phyloP scores from a whole-genome alignment of 2,888 invertebrate species.

The Sturmia bella region DNA sequence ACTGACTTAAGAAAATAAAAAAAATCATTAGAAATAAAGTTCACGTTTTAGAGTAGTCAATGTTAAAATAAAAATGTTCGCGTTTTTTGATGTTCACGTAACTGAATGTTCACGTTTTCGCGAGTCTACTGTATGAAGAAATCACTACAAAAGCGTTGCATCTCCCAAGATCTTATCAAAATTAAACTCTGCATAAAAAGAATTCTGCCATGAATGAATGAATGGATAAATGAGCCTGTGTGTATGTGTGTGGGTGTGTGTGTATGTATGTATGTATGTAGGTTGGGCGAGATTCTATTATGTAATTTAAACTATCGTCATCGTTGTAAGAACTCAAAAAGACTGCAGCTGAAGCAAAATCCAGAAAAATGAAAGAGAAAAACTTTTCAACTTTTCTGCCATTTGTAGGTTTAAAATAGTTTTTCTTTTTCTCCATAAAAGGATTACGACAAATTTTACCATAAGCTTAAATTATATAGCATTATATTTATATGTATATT shows the following conservation, averaged over 20 bases:
- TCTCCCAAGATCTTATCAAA: no score
- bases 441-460: slow-evolving; percentile 7
- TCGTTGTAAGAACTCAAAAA: slow-evolving; percentile 24
- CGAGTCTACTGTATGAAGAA: no score
- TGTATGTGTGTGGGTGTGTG: not conserved
- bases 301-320: slow-evolving; percentile 47
- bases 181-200: no score
- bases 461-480: slow-evolving; percentile 33
- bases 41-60: no score
- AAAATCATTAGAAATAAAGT: no score
- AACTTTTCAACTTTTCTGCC: slow-evolving; percentile 37
- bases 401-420: slow-evolving; percentile 25
- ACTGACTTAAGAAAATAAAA: no score
- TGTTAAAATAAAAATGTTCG: no score
- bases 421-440: slow-evolving; percentile 1
- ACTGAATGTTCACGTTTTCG: no score
- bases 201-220: no score
- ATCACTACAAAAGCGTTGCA: no score
- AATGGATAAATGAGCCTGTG: not conserved
- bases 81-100: no score
- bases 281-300: slow-evolving; percentile 17
- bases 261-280: not conserved
- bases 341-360: slow-evolving; percentile 18
- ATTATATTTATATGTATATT: slow-evolving; percentile 21
- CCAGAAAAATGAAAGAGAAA: slow-evolving; percentile 12